Base-by-base conservation (phyloP, 2,797 vertebrate genomes). In the Chaunax sp. region DNA sequence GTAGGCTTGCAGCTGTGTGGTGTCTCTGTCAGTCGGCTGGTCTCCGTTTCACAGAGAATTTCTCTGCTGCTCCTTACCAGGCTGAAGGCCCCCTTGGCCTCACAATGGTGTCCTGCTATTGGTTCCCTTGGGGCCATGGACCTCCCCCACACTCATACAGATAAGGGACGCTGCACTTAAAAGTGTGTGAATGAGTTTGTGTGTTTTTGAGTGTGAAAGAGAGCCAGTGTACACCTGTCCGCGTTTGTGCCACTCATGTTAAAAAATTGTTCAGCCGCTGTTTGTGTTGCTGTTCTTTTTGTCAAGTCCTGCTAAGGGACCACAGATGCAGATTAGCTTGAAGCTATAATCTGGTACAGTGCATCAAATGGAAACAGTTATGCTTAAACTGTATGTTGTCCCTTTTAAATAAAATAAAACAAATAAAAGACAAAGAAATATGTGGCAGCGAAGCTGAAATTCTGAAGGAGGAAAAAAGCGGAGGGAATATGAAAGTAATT, bases 1-100 rank as follows among this genome's bases (percentile, higher is more conserved):
- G 66, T 28, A 55, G 82, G 66, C 56, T 72, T 85, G 85, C 92
- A 95, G 93, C 92, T 96, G 94, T 87, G 88, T 64, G 82, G 81
- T 81, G 83, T 95, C 93, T 93, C 76, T 85, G 87, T 93, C 92
- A 88, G 85, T 73, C 78, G 54, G 76, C 78, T 66, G 84, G 80
- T 90, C 90, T 90, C 89, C 77, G 92, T 90, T 93, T 89, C 83
- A 87, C 87, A 70, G 7, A 80, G 72, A 89, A 91, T 90, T 91
- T 89, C 83, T 87, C 80, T 71, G 88, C 25, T 69, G 63, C 72
- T 84, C 68, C 81, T 89, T 90, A 92, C 90, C 85, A 92, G 87
- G 83, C 73, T 63, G 74, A 77, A 53, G 74, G 23, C 49, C 51
- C 53, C 20, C 33, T 35, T 35, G 26, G 68, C 53, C 78, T 69